Evolutionary conservation across 2,113 vertebrate species (phyloP).

Genomic region (Hyla sarda): DNA sequence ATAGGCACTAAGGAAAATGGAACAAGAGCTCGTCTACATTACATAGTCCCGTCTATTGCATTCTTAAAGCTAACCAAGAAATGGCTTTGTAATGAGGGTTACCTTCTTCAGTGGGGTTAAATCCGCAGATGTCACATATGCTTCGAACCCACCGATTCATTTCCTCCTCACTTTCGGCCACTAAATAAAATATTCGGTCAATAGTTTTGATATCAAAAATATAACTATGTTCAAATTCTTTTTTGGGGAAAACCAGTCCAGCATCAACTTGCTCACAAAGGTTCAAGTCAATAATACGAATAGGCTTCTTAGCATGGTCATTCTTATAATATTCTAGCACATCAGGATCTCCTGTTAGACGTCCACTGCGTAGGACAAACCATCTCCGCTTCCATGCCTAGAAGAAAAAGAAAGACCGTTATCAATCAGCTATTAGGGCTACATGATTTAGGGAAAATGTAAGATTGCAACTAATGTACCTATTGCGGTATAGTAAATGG

Average conservation of each 20-base stretch:
- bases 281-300: constrained; percentile 98
- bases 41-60: background rate
- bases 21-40: too few species aligned
- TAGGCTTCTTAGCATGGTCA: constrained; percentile 97
- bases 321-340: constrained; percentile 99
- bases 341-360: constrained; percentile 94
- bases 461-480: too few species aligned
- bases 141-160: constrained; percentile 99
- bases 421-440: too few species aligned
- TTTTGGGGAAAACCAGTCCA: constrained; percentile 95
- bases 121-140: constrained; percentile 99
- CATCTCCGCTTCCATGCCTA: constrained; percentile 99
- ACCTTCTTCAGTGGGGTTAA: constrained; percentile 98
- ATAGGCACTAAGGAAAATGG: too few species aligned
- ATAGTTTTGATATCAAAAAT: constrained; percentile 99
- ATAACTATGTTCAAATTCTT: constrained; percentile 98
- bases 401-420: background rate
- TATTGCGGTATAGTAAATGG: too few species aligned
- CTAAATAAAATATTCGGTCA: constrained; percentile 96
- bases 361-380: constrained; percentile 96
- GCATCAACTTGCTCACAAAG: constrained; percentile 98
- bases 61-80: background rate
- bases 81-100: constrained; percentile 60
- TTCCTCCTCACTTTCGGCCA: constrained; percentile 97
- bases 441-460: too few species aligned